phyloP scores from a whole-genome alignment of 2,888 invertebrate genomes.

The Drosophila neonasuta region DNA sequence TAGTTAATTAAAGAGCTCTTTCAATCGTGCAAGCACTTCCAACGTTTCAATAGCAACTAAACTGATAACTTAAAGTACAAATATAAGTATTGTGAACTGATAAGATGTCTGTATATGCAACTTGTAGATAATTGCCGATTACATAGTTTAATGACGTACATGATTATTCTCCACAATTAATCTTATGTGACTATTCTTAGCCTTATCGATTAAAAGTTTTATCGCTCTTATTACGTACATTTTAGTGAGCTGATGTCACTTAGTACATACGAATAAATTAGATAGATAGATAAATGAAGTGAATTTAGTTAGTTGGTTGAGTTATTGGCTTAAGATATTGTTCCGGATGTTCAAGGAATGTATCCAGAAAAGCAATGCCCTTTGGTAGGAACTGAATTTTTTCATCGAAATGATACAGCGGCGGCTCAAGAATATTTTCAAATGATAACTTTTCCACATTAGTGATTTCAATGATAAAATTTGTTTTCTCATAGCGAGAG shows the following conservation, averaged over 20 bases:
- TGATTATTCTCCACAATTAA: conserved; percentile 11
- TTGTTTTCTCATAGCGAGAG: conserved; percentile 33
- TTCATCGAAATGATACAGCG: conserved; percentile 67
- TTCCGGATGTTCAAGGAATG: conserved; percentile 64
- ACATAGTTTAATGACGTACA: conserved; percentile 21
- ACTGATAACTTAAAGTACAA: conserved; percentile 18
- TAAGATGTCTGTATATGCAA: conserved; percentile 18
- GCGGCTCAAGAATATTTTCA: conserved; percentile 67
- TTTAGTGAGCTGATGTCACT: conserved; percentile 5
- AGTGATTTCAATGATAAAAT: conserved; percentile 63
- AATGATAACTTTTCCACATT: conserved; percentile 67
- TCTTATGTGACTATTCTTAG: conserved; percentile 9
- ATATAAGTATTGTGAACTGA: conserved; percentile 6
- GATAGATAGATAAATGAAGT: neutral
- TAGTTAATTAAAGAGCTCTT: neutral
- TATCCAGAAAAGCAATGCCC: conserved; percentile 67
- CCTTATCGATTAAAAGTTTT: conserved; percentile 25
- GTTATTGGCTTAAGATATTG: conserved; percentile 46
- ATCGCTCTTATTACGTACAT: conserved; percentile 8
- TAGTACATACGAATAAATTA: neutral
- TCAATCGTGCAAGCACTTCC: conserved; percentile 8
- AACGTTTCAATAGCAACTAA: conserved; percentile 16
- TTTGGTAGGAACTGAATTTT: conserved; percentile 71
- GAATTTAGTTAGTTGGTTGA: conserved; percentile 15
- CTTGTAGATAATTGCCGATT: conserved; percentile 16